phyloP scores from a whole-genome alignment of 2,888 invertebrate genomes.

The Linnaemya tessellans region DNA sequence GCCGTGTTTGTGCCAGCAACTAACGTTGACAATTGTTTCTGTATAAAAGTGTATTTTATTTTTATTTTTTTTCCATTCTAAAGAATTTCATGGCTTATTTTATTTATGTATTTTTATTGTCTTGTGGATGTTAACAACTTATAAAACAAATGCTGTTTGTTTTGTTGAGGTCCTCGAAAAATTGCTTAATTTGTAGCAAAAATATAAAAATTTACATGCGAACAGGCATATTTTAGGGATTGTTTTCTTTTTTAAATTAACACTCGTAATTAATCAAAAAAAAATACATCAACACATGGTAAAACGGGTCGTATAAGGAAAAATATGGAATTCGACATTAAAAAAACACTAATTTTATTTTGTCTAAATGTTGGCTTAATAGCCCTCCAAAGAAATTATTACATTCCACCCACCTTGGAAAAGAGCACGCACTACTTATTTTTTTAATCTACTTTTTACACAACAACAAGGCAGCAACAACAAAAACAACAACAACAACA shows the following conservation, averaged over 20 bases:
- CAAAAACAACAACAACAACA: constrained; percentile 3
- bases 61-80: constrained; percentile 62
- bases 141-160: constrained; percentile 65
- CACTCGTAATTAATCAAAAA: constrained; percentile 53
- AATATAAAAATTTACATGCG: constrained; percentile 22
- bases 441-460: constrained; percentile 23
- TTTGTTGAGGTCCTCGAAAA: constrained; percentile 32
- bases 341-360: constrained; percentile 50
- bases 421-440: constrained; percentile 43
- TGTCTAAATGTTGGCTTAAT: background rate
- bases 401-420: constrained; percentile 51
- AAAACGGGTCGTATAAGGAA: constrained; percentile 32
- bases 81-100: constrained; percentile 63
- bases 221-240: constrained; percentile 32
- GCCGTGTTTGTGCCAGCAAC: background rate
- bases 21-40: constrained; percentile 13
- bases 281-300: constrained; percentile 67
- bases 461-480: background rate
- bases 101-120: constrained; percentile 55
- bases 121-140: constrained; percentile 71
- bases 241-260: constrained; percentile 41
- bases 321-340: constrained; percentile 20
- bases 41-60: background rate
- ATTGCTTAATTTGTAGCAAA: constrained; percentile 73
- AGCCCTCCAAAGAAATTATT: constrained; percentile 26